Evolutionary conservation across 1,140 invertebrate genomes (phyloP), one percentile per base, ranked within the genome.

Genomic region (Drosophila ohnishii): DNA sequence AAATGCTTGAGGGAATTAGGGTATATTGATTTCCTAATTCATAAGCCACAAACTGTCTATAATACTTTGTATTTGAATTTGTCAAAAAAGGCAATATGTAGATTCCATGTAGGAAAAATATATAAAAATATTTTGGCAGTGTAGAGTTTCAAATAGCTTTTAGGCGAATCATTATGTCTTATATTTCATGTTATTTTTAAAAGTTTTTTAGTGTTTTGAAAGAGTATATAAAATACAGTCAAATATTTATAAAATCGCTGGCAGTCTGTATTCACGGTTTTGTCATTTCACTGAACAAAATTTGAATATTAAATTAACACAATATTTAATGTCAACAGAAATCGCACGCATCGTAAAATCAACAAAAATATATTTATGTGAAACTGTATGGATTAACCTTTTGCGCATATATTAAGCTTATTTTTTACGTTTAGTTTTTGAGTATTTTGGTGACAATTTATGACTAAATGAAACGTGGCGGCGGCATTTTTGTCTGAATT

Each of bases 231-330:
- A 53, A n/a, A 5, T 28, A 35, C 11, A n/a, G 13, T 13, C 0
- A 13, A 13, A 47, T 16, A 32, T 14, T 28, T 39, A 32, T 13
- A 25, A 11, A 28, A 0, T 6, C 19, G 3, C 22, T n/a, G 32
- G 25, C 25, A 53, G 42, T 75, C 72, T 2, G 45, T 63, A 66
- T 88, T 69, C 58, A 44, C 45, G 48, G 42, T 67, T 79, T 86
- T 86, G 66, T 69, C 83, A 76, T 80, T 77, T 77, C 64, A 59
- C 51, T 76, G 74, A 70, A 53, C 56, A 65, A 65, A 64, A 84
- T 87, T 84, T 87, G 58, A 87, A 87, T 87, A 88, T 87, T 88
- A 80, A 87, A 87, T 87, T 84, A 84, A 78, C 84, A 84, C 76
- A 88, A 84, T 88, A 88, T 84, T 87, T 87, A 87, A 87, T 80